Evolutionary conservation across 1,140 invertebrate species (phyloP), one percentile per base, ranked within the genome.

Genomic region (Uloborus diversus): DNA sequence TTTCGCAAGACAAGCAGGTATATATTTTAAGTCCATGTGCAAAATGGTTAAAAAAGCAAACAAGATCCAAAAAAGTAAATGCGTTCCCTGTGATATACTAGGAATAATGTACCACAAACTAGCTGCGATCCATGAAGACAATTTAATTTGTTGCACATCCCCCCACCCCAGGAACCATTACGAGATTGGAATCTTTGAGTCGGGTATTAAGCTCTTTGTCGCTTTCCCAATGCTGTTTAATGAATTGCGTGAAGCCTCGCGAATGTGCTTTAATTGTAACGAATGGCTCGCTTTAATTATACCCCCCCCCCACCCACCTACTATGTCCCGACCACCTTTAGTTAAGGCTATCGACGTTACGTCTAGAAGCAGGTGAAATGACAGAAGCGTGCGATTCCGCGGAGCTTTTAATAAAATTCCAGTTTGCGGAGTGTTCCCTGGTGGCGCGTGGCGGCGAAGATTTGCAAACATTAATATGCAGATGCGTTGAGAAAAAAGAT

Each of bases 131-230:
- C n/a, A n/a, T n/a, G 37, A 9, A 42, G 9, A 42, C 20, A 25
- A 53, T 68, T 68, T 30, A 68, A 68, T 68, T 68, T 68, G 65
- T 17, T 25, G 30, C 47, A 23, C 42, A 68, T 53, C 65, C 65
- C 65, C 47, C n/a, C 65, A 42, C 47, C n/a, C 9, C 25, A n/a
- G 1, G 65, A 27, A 51, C 28, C 65, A 68, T 64, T 64, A 68
- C 47, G 49, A 68, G 65, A 68, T 68, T 53, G 65, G 65, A 68
- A 68, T 68, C 65, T 68, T 53, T 68, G 65, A 68, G 65, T 68
- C 65, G 47, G n/a, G 65, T 47, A 68, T 68, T 68, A 68, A 68
- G 65, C 65, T 68, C 65, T 68, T 68, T 68, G 65, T 68, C 42
- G 65, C 65, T 30, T 49, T 49, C n/a, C 47, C 65, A 68, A 68